phyloP scores from a whole-genome alignment of 1,140 invertebrate species.

The Dolichoris vasculosae region DNA sequence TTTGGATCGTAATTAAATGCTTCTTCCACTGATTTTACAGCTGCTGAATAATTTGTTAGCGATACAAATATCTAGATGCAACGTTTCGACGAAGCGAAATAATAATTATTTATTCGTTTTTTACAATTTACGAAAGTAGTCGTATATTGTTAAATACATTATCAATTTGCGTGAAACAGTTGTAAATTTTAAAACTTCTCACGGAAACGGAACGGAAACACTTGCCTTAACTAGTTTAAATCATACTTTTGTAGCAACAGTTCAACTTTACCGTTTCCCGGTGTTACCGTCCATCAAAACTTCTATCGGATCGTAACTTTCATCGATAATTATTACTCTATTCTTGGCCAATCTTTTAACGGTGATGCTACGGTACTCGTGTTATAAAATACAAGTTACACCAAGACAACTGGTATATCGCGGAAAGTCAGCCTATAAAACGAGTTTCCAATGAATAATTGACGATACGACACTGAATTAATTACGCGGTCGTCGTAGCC shows the following conservation, averaged over 20 bases:
- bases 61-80: too few relatives aligned
- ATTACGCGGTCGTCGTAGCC: neutral
- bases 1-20: too few relatives aligned
- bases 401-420: slow-evolving; percentile 2
- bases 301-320: neutral
- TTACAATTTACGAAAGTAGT: too few relatives aligned
- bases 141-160: neutral
- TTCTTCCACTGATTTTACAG: too few relatives aligned
- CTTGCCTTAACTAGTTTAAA: slow-evolving; percentile 15
- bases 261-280: neutral
- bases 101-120: too few relatives aligned
- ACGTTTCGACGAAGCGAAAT: too few relatives aligned
- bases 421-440: neutral
- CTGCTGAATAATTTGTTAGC: too few relatives aligned
- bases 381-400: neutral
- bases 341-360: slow-evolving; percentile 24
- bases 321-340: slow-evolving; percentile 35
- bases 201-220: slow-evolving; percentile 9
- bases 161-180: neutral
- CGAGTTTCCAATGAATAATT: slow-evolving; percentile 19
- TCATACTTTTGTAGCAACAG: slow-evolving; percentile 19
- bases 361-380: neutral
- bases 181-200: neutral
- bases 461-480: neutral
- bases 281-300: slow-evolving; percentile 29